Evolutionary conservation across 2,113 vertebrate genomes (phyloP), one percentile per base, ranked within the genome.

Genomic region (Myodes glareolus): DNA sequence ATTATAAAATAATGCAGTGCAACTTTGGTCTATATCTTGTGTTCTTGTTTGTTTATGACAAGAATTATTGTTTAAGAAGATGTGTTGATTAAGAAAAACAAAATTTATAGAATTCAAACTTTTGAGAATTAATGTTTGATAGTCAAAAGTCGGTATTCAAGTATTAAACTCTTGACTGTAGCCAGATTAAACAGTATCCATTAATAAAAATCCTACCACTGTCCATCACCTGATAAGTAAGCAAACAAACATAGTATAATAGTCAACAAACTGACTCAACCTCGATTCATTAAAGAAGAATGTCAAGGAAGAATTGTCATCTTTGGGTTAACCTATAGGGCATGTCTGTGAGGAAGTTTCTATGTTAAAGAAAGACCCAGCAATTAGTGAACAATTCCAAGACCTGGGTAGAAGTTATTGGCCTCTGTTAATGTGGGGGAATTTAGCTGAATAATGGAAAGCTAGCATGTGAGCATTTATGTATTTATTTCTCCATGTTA

Each of bases 311-410:
- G 36, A 1, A 12, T 61, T 61, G 55, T 84, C 23, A 61, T 6
- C 25, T 42, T 8, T 61, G 58, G 3, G 7, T 84, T 61, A 42
- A 27, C 3, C 27, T 85, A 42, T 31, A 58, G 14, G 14, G 3
- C 29, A 47, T 68, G 5, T 36, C 29, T 86, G 1, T 25, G 31
- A 67, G 10, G 6, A 67, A 67, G 17, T 86, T 4, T 45, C 8
- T 85, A 23, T 23, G 29, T 9, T 68, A 13, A 50, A 31, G 19
- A 45, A 36, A 68, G 42, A 50, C 31, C 42, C 10, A 50, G 31
- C 5, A 0, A 10, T 47, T 25, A 36, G 17, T 7, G 42, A 10
- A 13, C 2, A 47, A 33, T 33, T 23, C 42, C 9, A 50, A 2
- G 39, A 31, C 1, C 4, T 47, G 45, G 29, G 10, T 1, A 67